Conservation (phyloP, 2,888 invertebrate species). For the Bimastos eiseni region DNA sequence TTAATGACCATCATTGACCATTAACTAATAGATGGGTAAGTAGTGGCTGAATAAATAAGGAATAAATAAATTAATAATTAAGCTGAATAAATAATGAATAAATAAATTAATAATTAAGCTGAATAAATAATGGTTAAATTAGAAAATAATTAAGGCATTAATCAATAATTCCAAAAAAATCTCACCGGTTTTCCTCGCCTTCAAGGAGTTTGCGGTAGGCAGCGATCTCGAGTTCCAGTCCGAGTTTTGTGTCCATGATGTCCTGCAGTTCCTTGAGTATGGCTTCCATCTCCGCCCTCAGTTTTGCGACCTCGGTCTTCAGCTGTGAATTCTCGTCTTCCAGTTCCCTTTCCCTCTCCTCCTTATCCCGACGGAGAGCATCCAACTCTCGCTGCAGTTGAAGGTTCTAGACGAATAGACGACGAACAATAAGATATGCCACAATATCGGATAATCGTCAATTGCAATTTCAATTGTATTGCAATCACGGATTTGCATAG, state of each 20-base stretch:
- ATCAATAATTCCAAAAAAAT: no score
- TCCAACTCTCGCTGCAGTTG: slow-evolving; percentile 64
- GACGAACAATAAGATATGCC: not conserved
- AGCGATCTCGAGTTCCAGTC: slow-evolving; percentile 66
- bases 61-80: no score
- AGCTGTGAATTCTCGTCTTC: slow-evolving; percentile 60
- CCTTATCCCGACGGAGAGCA: slow-evolving; percentile 63
- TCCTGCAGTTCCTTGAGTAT: slow-evolving; percentile 62
- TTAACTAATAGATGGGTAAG: no score
- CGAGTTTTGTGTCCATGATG: slow-evolving; percentile 65
- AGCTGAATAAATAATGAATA: no score
- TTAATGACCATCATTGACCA: no score
- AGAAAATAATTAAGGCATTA: no score
- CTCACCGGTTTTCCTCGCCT: slow-evolving; percentile 66
- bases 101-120: no score
- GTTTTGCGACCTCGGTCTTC: slow-evolving; percentile 56
- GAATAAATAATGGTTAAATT: not conserved
- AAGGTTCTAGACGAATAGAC: slow-evolving; percentile 55
- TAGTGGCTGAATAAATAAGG: not conserved
- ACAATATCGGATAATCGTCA: not conserved
- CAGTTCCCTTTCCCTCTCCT: slow-evolving; percentile 64
- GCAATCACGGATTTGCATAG: no score
- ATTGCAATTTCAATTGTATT: not conserved
- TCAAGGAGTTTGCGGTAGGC: slow-evolving; percentile 67
- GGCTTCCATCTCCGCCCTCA: slow-evolving; percentile 59